A percentile compares a stretch with the other conserved stretches of the same genome.
Conservation (phyloP, 2,797 vertebrate genomes). For the Sebastiscus albofasciatus region DNA sequence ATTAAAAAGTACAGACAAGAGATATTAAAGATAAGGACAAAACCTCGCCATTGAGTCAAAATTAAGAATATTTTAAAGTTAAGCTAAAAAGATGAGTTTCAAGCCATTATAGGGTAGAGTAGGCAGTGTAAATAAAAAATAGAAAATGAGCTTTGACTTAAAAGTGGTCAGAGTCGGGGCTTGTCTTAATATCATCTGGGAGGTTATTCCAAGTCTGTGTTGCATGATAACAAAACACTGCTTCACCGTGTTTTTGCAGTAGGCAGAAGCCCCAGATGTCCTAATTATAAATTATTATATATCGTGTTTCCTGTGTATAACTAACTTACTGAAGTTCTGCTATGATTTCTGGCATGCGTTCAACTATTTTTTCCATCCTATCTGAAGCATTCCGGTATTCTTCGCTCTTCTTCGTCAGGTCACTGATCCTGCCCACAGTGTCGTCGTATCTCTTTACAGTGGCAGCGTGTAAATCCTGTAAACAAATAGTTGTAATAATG, state of each 20-base stretch:
- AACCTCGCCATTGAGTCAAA: background rate
- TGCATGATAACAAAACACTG: background rate
- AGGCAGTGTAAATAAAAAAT: background rate
- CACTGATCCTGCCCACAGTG: conserved; percentile 43
- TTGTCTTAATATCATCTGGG: background rate
- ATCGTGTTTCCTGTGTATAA: background rate
- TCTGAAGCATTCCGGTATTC: conserved; percentile 65
- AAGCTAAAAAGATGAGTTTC: background rate
- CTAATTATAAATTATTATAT: background rate
- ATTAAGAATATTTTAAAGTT: background rate
- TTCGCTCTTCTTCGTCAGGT: conserved; percentile 50
- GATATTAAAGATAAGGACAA: background rate
- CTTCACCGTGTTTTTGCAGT: background rate
- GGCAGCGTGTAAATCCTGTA: conserved; percentile 54
- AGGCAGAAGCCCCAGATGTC: background rate
- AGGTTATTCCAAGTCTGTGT: background rate
- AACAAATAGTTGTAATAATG: conserved; percentile 29
- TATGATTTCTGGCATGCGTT: conserved; percentile 57
- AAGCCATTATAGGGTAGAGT: background rate
- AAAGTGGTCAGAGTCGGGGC: background rate
- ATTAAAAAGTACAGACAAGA: background rate
- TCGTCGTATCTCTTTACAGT: conserved; percentile 39
- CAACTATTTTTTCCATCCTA: conserved; percentile 57
- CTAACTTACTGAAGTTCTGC: conserved; percentile 75
- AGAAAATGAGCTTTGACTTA: too few relatives aligned